Evolutionary conservation across 2,888 invertebrate species (phyloP), one percentile per base, ranked within the genome.

Genomic region (Hipparchia semele): DNA sequence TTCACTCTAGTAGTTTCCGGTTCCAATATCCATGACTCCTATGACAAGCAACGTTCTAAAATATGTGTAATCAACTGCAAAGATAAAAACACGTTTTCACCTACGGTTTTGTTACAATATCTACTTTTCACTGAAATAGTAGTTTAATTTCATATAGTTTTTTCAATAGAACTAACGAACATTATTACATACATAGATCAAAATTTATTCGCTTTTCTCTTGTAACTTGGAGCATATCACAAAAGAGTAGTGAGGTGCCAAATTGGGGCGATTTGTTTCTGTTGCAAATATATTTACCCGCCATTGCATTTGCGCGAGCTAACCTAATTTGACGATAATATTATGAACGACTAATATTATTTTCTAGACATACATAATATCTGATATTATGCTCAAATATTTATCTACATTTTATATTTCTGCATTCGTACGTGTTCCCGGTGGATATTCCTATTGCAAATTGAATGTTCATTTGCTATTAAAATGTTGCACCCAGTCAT

Each of bases 241-340:
- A 70, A 65, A 68, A 74, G 72, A 58, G 72, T 74, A 76, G 74
- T 59, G 76, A 72, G 74, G 70, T 74, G 76, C 76, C 76, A 76
- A 76, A 76, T 76, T 76, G 76, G 70, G 64, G 59, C 76, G 76
- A 76, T 76, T 76, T 76, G 76, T 68, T 74, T 72, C 76, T 74
- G 76, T 72, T 61, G 74, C 70, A 68, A 76, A 75, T 75, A 70
- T 76, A 76, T 76, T 72, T 74, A 70, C 72, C 72, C 70, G 73
- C 71, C 70, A 70, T 72, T 68, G 72, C 75, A 64, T 68, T 70
- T 72, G 73, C 76, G 72, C 72, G 64, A 65, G 72, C 76, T 74
- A 74, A 76, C 74, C 74, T 76, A 70, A 72, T 76, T 76, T 76
- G 76, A 68, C 59, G 60, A 33, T 59, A 68, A 58, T 56, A 13